Base-by-base conservation (phyloP, 37 sponge, comb jelly and placozoan genomes). In the Haliclona indistincta region DNA sequence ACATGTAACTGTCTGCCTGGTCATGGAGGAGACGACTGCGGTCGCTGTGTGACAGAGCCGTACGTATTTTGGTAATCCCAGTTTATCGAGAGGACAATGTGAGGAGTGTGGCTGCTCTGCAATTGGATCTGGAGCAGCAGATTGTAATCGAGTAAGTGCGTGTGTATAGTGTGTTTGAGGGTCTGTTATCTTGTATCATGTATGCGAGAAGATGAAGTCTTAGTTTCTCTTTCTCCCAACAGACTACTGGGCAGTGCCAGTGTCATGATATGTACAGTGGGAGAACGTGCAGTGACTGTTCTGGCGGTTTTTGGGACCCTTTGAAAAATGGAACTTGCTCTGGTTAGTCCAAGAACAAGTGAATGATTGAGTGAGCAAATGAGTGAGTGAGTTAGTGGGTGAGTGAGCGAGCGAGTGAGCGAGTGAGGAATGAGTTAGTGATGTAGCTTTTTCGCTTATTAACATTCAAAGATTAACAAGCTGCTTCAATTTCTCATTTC, bases 311-410 rank as follows among this genome's bases (percentile, higher is more conserved):
- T 67, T 79, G 70, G 65, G 65, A 70, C 40, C n/a, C n/a, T n/a
- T n/a, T n/a, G n/a, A 68, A 68, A 8, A 62, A 62, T 78, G 73
- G 73, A 42, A 55, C 51, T 1, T 83, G 75, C 61, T 66, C 45
- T 47, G 53, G 73, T 84, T 49, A 83, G 83, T 43, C n/a, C 11
- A 11, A 58, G n/a, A n/a, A n/a, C n/a, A n/a, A n/a, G n/a, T n/a
- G n/a, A n/a, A n/a, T n/a, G n/a, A n/a, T n/a, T n/a, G n/a, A n/a
- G n/a, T n/a, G n/a, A n/a, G n/a, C n/a, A n/a, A n/a, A n/a, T n/a
- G n/a, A n/a, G n/a, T n/a, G n/a, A n/a, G n/a, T n/a, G n/a, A n/a
- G n/a, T n/a, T n/a, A n/a, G n/a, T n/a, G n/a, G n/a, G n/a, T n/a
- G n/a, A n/a, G n/a, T n/a, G n/a, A n/a, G n/a, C n/a, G n/a, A n/a